These are phyloP conservation scores for Calameuta pallipes DNA, from an alignment of 2,888 invertebrate genomes.

Conservation along the genomic window DNA sequence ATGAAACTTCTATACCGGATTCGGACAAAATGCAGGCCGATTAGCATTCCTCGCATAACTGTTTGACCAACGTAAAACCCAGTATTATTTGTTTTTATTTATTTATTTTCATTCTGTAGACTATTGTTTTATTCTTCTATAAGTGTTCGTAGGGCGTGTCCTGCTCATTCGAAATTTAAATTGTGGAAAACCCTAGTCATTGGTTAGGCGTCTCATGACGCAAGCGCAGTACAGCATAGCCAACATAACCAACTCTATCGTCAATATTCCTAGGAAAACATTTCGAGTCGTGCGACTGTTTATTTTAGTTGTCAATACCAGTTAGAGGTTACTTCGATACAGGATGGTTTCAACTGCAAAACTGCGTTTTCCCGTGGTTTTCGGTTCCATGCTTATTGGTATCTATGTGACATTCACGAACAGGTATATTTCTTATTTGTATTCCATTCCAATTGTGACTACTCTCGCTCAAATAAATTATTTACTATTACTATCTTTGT, in stretches of 20 bases:
- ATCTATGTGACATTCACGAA: neutral
- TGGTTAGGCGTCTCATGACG: neutral
- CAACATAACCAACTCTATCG: neutral
- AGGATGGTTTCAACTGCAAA: neutral
- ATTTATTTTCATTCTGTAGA: neutral
- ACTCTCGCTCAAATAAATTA: neutral
- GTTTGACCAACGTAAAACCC: neutral
- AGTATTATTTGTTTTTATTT: neutral
- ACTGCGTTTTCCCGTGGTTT: neutral
- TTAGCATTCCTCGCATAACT: neutral
- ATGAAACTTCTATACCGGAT: neutral
- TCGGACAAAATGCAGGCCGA: neutral
- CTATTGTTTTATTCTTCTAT: neutral
- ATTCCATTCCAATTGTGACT: neutral
- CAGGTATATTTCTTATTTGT: neutral
- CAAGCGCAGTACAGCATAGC: neutral
- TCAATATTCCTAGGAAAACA: neutral
- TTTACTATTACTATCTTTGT: neutral
- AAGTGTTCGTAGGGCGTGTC: neutral
- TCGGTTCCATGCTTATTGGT: neutral
- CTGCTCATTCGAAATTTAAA: constrained; percentile 3
- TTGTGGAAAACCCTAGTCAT: constrained; percentile 2
- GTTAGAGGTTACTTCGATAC: neutral
- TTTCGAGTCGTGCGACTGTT: neutral
- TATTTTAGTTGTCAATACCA: neutral